These are phyloP conservation scores for Meteorus cinctellus DNA, from an alignment of 2,888 invertebrate genomes.

Conservation along the genomic window DNA sequence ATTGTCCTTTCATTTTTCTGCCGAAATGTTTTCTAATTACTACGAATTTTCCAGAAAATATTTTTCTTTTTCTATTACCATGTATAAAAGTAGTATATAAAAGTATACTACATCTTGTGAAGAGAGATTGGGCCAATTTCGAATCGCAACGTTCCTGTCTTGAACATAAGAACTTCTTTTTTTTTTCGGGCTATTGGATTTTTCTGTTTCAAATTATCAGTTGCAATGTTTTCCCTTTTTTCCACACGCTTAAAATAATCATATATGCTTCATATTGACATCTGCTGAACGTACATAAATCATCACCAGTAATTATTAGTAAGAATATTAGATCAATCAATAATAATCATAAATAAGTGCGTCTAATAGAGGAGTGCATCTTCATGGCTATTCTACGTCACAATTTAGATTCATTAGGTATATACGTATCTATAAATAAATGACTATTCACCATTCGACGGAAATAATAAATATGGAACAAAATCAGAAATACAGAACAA, in stretches of 20 bases:
- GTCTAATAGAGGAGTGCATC: background rate
- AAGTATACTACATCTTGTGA: constrained; percentile 56
- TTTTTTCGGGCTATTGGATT: background rate
- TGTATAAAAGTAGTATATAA: constrained; percentile 61
- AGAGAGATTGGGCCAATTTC: constrained; percentile 58
- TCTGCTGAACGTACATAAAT: background rate
- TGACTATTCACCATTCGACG: background rate
- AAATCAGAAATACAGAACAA: background rate
- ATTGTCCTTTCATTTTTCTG: constrained; percentile 66
- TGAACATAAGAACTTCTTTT: background rate
- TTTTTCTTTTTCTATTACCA: constrained; percentile 57
- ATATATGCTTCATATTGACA: background rate
- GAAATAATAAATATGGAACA: background rate
- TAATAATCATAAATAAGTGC: constrained; percentile 11
- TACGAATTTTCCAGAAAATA: constrained; percentile 66
- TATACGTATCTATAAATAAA: background rate
- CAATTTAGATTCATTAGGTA: background rate
- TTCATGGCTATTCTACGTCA: background rate
- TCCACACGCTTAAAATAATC: background rate
- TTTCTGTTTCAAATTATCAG: background rate
- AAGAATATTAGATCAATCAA: background rate
- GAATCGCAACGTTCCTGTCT: background rate
- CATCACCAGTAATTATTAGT: background rate
- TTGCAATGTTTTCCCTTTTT: background rate
- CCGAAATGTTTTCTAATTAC: constrained; percentile 62